Evolutionary conservation across 1,140 invertebrate species (phyloP).

Genomic region (Bombus affinis): DNA sequence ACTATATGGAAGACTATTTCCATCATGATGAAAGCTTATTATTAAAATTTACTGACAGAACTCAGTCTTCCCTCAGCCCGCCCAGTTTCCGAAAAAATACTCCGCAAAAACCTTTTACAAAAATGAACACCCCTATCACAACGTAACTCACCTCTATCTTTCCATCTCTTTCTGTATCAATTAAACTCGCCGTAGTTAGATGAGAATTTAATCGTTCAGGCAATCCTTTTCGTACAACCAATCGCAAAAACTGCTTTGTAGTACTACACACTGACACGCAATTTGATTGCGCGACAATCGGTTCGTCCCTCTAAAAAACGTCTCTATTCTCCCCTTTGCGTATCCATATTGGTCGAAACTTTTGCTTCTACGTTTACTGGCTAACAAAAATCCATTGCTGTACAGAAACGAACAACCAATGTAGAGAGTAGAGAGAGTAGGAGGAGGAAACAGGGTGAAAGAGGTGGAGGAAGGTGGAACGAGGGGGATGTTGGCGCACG

Average conservation of each 20-base stretch:
- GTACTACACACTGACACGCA: neutral
- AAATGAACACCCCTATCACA: too few relatives aligned
- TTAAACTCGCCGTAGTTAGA: neutral
- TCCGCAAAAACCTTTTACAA: too few relatives aligned
- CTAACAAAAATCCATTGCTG: neutral
- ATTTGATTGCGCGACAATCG: neutral
- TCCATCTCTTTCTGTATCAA: neutral
- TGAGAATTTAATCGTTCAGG: neutral
- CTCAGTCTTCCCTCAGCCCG: too few relatives aligned
- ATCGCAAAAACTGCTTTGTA: neutral
- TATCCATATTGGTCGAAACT: neutral
- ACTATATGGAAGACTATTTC: too few relatives aligned
- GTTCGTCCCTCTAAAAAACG: neutral
- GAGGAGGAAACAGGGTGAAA: neutral
- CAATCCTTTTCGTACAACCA: neutral
- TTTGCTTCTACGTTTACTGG: neutral
- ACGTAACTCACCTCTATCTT: neutral
- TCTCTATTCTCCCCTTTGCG: neutral
- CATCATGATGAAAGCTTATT: too few relatives aligned
- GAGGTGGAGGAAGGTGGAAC: neutral
- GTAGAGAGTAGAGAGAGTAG: neutral
- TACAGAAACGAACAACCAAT: neutral
- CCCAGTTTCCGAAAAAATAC: too few relatives aligned
- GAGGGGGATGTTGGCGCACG: slow-evolving; percentile 63
- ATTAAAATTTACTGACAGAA: too few relatives aligned